Evolutionary conservation across 2,797 vertebrate species (phyloP), one percentile per base, ranked within the genome.

Genomic region (Tragelaphus oryx): DNA sequence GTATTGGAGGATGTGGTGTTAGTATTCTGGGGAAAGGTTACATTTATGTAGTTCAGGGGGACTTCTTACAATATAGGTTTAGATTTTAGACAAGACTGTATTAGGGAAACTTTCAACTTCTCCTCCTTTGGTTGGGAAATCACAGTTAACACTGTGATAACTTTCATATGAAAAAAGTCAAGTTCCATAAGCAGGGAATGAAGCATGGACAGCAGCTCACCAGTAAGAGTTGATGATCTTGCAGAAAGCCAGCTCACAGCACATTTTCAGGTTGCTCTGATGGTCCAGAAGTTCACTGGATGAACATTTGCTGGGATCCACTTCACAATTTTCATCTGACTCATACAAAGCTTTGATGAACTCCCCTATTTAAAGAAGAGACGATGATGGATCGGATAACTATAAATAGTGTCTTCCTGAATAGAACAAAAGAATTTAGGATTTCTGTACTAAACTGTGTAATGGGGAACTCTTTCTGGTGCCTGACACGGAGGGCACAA

Each of bases 221-320:
- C 99, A 99, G 98, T 99, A 99, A 4, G 99, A 99, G 98, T 99
- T 99, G 98, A 99, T 99, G 98, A 99, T 99, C 98, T 99, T 99
- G 99, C 99, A 99, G 98, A 99, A 99, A 17, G 99, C 99, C 96
- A 99, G 98, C 98, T 99, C 99, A 74, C 99, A 99, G 97, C 99
- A 99, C 99, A 99, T 99, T 98, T 99, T 99, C 98, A 99, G 98
- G 98, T 99, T 99, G 91, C 99, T 99, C 98, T 99, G 99, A 96
- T 99, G 99, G 89, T 99, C 99, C 0, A 98, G 54, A 89, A 99
- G 98, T 55, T 99, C 99, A 28, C 96, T 98, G 60, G 97, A 98
- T 1, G 99, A 98, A 96, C 99, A 99, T 81, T 99, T 99, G 74
- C 98, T 98, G n/a, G 99, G 99, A 96, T 99, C 99, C 5, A 99